Conservation (phyloP, 2,888 invertebrate species). For the Myopa testacea region DNA sequence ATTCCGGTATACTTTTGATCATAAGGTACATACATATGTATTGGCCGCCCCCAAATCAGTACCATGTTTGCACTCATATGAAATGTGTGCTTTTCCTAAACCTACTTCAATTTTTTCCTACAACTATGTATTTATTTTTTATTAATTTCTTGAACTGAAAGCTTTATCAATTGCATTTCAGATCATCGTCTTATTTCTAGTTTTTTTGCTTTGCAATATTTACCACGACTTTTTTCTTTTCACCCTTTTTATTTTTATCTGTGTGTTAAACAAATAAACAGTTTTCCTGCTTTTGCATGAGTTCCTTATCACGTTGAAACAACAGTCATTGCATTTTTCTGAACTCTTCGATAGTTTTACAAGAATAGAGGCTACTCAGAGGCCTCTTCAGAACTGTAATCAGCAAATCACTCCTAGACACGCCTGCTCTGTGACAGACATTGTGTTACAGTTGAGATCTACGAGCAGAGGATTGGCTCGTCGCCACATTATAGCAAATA, state of each 20-base stretch:
- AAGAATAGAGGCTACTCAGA: not conserved
- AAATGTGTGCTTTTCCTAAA: no score
- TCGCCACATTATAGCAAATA: not conserved
- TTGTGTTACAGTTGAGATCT: not conserved
- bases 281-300: no score
- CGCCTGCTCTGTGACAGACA: not conserved
- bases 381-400: no score
- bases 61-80: no score
- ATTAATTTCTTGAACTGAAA: no score
- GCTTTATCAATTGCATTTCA: constrained; percentile 35
- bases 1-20: no score
- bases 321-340: no score
- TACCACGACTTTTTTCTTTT: not conserved
- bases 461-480: not conserved
- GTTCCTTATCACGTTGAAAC: no score
- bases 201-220: constrained; percentile 27
- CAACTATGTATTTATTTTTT: no score
- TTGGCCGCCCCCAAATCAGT: no score
- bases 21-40: no score
- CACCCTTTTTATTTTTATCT: constrained; percentile 20
- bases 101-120: no score
- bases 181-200: constrained; percentile 23
- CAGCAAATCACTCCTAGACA: not conserved
- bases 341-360: not conserved
- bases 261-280: not conserved